Evolutionary conservation across 2,113 vertebrate species (phyloP), one percentile per base, ranked within the genome.

Genomic region (Alexandromys fortis): DNA sequence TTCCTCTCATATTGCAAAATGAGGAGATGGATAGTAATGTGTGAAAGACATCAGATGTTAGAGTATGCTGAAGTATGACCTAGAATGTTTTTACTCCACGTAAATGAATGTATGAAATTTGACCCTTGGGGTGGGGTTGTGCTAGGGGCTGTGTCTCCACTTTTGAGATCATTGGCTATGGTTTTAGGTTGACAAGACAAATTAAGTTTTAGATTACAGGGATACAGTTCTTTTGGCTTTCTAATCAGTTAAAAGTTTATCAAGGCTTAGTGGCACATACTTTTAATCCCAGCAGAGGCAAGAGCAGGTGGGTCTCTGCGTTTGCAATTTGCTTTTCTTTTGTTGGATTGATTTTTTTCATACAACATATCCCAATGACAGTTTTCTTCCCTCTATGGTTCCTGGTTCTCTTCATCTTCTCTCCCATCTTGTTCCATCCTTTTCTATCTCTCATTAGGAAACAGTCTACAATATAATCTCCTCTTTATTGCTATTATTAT

Each of bases 151-250:
- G 2, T 93, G 77, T 61, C 42, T 16, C 70, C 79, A 86, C 35
- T 33, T 65, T 14, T 42, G 42, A 35, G 42, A 47, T 72, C 61
- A 42, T 38, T 87, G 16, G 42, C 33, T 94, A n/a, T 82, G 10
- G 65, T 81, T 93, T 94, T 35, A 72, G 83, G 16, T 81, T 52
- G 82, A 26, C 70, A 92, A 68, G 49, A 95, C 26, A 85, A 96
- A 61, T 24, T 45, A 35, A 85, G 33, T 38, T 92, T 73, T 76
- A 92, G 70, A 16, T 68, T 72, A 97, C 86, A 42, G 10, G 33
- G 22, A 68, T 92, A 78, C 4, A 91, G 76, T 72, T 93, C 13
- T 94, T 88, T 87, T 77, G 45, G 61, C 49, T 86, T 89, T 85
- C 33, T 81, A 49, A 86, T 78, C 12, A 33, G 49, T 35, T 82